A percentile compares a stretch with the other conserved stretches of the same genome.
These are phyloP conservation scores for Rugalucina vietnamica DNA, from an alignment of 2,888 invertebrate species.

Conservation along the genomic window DNA sequence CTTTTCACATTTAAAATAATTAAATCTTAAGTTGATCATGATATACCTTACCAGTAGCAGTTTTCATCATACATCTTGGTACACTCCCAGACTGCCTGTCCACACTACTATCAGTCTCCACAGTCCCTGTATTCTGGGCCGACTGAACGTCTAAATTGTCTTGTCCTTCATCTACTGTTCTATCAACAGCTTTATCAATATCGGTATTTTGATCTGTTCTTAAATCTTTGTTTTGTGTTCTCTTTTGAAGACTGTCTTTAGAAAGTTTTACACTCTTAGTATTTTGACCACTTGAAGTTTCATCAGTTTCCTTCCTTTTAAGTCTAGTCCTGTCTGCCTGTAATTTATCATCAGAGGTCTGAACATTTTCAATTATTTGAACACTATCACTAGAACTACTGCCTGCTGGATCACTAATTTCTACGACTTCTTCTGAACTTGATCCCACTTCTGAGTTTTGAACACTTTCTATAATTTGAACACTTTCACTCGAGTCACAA, in stretches of 20 bases:
- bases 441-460: not conserved
- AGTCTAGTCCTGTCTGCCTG: not conserved
- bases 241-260: not conserved
- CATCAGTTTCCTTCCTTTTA: not conserved
- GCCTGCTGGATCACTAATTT: not conserved
- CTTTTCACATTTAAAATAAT: too few relatives aligned
- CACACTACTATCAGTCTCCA: not conserved
- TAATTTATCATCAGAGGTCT: not conserved
- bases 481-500: not conserved
- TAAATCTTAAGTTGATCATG: not conserved
- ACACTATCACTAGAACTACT: not conserved
- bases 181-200: not conserved
- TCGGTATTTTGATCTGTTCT: not conserved
- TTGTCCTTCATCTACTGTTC: not conserved
- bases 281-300: not conserved
- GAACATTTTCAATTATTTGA: not conserved
- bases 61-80: constrained; percentile 65
- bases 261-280: not conserved
- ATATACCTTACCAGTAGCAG: constrained; percentile 57
- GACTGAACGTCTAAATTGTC: not conserved
- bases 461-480: not conserved
- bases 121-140: not conserved
- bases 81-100: not conserved
- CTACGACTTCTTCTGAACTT: not conserved
- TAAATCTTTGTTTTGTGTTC: not conserved